A percentile compares a stretch with the other conserved stretches of the same genome.
Conservation (phyloP, 2,888 invertebrate genomes). For the Hemistola chrysoprasaria region DNA sequence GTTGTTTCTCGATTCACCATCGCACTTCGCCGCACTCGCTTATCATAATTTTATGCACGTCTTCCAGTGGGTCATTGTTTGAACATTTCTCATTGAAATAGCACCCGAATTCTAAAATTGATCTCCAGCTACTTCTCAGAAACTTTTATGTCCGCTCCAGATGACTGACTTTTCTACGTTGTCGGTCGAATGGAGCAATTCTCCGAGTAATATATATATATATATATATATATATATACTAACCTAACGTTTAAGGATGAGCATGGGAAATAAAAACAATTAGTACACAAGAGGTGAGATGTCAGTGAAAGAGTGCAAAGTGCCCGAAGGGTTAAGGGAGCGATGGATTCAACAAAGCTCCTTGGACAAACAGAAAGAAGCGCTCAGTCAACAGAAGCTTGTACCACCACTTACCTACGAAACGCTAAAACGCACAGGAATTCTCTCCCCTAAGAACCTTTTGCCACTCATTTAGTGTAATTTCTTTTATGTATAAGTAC, state of each 20-base stretch:
- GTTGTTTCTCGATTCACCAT: conserved; percentile 26
- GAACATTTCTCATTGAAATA: conserved; percentile 32
- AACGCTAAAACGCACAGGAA: conserved; percentile 48
- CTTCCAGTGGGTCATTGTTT: conserved; percentile 28
- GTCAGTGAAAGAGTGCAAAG: conserved; percentile 38
- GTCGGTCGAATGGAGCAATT: conserved; percentile 5
- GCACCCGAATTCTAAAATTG: conserved; percentile 35
- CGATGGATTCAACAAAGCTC: conserved; percentile 55
- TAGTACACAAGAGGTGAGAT: conserved; percentile 20
- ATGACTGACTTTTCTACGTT: conserved; percentile 20
- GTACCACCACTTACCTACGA: conserved; percentile 30
- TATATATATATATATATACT: conserved; percentile 1
- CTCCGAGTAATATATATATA: background rate
- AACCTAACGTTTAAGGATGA: background rate
- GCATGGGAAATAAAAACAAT: conserved; percentile 37
- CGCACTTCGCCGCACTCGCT: conserved; percentile 28
- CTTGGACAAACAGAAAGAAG: conserved; percentile 61
- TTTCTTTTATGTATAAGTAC: too few species aligned
- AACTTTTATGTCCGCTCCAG: conserved; percentile 33
- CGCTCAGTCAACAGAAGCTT: conserved; percentile 59
- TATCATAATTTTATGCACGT: conserved; percentile 31
- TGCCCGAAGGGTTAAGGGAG: conserved; percentile 53
- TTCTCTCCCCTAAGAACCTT: too few species aligned
- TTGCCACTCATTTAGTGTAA: too few species aligned
- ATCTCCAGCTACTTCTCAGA: conserved; percentile 37